Evolutionary conservation across 2,888 invertebrate species (phyloP).

Genomic region (Halocaridina rubra): DNA sequence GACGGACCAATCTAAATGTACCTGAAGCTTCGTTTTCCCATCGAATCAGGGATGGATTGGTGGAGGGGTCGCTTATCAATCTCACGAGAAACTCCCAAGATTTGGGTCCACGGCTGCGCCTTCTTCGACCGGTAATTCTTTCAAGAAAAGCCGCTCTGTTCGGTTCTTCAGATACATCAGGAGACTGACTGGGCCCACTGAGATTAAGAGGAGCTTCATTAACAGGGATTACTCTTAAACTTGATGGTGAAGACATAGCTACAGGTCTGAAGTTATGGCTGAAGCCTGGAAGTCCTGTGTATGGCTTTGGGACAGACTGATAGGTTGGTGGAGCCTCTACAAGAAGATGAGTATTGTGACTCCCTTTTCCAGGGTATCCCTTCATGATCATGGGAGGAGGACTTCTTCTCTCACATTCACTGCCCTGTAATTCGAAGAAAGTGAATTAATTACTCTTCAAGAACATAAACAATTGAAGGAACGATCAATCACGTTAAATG

Average conservation of each 20-base stretch:
- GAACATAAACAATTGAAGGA: no score
- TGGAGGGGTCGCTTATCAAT: slow-evolving; percentile 79
- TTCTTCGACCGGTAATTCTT: slow-evolving; percentile 49
- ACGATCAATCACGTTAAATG: no score
- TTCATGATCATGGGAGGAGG: not conserved
- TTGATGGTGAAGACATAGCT: not conserved
- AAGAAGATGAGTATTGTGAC: slow-evolving; percentile 9
- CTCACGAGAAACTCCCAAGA: slow-evolving; percentile 87
- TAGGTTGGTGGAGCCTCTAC: slow-evolving; percentile 15
- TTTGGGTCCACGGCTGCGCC: slow-evolving; percentile 53
- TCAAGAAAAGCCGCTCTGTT: slow-evolving; percentile 48
- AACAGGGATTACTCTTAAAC: not conserved
- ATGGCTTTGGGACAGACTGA: not conserved
- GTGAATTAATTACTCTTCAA: no score
- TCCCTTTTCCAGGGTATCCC: not conserved
- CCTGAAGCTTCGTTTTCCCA: slow-evolving; percentile 89
- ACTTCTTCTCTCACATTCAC: not conserved
- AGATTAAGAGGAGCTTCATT: slow-evolving; percentile 27
- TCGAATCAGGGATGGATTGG: slow-evolving; percentile 84
- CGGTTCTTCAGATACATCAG: not conserved
- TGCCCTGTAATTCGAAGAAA: no score
- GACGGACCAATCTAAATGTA: slow-evolving; percentile 82
- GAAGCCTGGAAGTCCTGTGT: not conserved
- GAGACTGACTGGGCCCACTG: not conserved
- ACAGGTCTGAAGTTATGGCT: not conserved